Evolutionary conservation across 92 coral and sea anemone species (phyloP).

Genomic region (Epizoanthus scotinus): DNA sequence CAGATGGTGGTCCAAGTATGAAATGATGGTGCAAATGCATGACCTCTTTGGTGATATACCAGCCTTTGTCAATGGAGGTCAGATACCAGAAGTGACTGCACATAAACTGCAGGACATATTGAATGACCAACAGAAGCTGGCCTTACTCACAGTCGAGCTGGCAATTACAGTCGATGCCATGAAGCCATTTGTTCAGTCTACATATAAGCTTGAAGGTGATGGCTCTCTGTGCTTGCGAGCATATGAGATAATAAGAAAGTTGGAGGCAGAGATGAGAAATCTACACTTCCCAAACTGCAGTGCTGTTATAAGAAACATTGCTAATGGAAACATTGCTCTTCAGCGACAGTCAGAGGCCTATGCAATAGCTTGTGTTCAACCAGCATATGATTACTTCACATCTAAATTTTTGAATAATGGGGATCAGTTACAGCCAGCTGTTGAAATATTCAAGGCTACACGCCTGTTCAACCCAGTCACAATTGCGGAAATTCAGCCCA

Average conservation of each 20-base stretch:
- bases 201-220: slow-evolving; percentile 57
- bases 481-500: slow-evolving; percentile 51
- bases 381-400: slow-evolving; percentile 46
- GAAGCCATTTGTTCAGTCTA: slow-evolving; percentile 50
- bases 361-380: slow-evolving; percentile 47
- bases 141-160: slow-evolving; percentile 48
- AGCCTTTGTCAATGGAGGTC: slow-evolving; percentile 45
- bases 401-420: slow-evolving; percentile 35
- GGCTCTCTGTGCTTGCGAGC: slow-evolving; percentile 50
- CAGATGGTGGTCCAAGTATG: slow-evolving; percentile 58
- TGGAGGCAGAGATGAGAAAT: slow-evolving; percentile 58
- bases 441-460: slow-evolving; percentile 23
- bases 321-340: slow-evolving; percentile 48
- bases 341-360: slow-evolving; percentile 51
- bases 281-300: slow-evolving; percentile 51
- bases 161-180: slow-evolving; percentile 56
- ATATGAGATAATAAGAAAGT: slow-evolving; percentile 40
- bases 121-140: slow-evolving; percentile 51
- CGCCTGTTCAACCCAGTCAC: slow-evolving; percentile 52
- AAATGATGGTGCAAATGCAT: slow-evolving; percentile 55
- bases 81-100: slow-evolving; percentile 42
- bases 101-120: slow-evolving; percentile 41
- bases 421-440: slow-evolving; percentile 45
- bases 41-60: slow-evolving; percentile 57
- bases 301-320: slow-evolving; percentile 48